Conservation (phyloP, 2,888 invertebrate species). For the Troides aeacus region DNA sequence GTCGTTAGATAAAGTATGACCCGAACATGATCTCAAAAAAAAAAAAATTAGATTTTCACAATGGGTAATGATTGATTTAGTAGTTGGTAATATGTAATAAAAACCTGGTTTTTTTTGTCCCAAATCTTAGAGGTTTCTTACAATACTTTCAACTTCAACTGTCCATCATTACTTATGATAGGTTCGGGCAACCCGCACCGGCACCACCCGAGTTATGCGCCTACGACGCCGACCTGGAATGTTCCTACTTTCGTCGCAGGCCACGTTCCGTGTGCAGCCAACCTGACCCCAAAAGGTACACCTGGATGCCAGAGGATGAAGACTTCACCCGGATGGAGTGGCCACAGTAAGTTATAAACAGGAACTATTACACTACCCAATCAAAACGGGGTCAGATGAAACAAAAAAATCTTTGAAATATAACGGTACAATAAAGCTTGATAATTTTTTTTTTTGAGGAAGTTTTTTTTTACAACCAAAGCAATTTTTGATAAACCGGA, state of each 20-base stretch:
- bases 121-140: background rate
- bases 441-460: too few relatives aligned
- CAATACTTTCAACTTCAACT: background rate
- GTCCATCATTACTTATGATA: slow-evolving; percentile 39
- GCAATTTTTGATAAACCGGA: too few relatives aligned
- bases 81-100: too few relatives aligned
- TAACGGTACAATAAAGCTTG: too few relatives aligned
- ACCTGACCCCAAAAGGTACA: slow-evolving; percentile 86
- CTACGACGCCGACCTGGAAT: slow-evolving; percentile 87
- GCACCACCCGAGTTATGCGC: slow-evolving; percentile 81
- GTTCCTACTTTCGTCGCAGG: slow-evolving; percentile 89
- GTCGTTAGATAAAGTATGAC: too few relatives aligned
- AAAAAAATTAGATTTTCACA: too few relatives aligned
- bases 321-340: slow-evolving; percentile 86
- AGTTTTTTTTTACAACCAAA: too few relatives aligned
- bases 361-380: background rate
- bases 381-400: too few relatives aligned
- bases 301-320: slow-evolving; percentile 89
- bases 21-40: too few relatives aligned
- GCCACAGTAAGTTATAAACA: slow-evolving; percentile 72
- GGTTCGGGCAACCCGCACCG: slow-evolving; percentile 81
- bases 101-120: too few relatives aligned
- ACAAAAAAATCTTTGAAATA: too few relatives aligned
- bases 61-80: too few relatives aligned
- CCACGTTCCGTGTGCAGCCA: slow-evolving; percentile 87